Evolutionary conservation across 2,797 vertebrate genomes (phyloP), one percentile per base, ranked within the genome.

Genomic region (Gephyroberyx darwinii): DNA sequence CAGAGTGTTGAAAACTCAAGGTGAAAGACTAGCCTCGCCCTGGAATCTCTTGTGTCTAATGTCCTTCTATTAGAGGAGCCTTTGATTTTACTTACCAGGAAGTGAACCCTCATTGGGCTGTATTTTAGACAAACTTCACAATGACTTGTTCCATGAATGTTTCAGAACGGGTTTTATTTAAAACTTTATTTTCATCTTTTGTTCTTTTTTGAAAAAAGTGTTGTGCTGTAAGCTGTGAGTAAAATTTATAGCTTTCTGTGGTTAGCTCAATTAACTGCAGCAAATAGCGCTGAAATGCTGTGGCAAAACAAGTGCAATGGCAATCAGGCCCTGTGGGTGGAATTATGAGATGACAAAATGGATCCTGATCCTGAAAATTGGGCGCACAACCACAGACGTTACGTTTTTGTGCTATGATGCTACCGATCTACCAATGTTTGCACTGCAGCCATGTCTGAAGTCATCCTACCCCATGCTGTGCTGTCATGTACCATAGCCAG

Each of bases 211-310:
- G 43, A 58, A 51, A 80, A 58, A 51, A 80, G 43, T 9, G 13
- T 56, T 67, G 33, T n/a, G n/a, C 9, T 69, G 52, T 69, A 17
- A 70, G 57, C 59, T 84, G 65, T 65, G 26, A 78, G 60, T 75
- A 77, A 63, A 71, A 41, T 76, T 59, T 33, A 33, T 47, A 50
- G 73, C 71, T 65, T 87, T 69, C 68, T 69, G 81, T 52, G 45
- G 84, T 84, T 78, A 17, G 51, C 59, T 80, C 77, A 85, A 78
- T 91, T 88, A 86, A 77, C 69, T 84, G 58, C 37, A 50, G 30
- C 75, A 69, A 81, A 85, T 58, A 37, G 16, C 41, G 71, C 13
- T 54, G 53, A 82, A 56, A 72, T 17, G 71, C 55, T 58, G 71
- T 65, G 71, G 65, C 56, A 65, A 63, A 39, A 39, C 55, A 65